phyloP scores from a whole-genome alignment of 1,140 invertebrate genomes.

The Aphelenchoides avenae region DNA sequence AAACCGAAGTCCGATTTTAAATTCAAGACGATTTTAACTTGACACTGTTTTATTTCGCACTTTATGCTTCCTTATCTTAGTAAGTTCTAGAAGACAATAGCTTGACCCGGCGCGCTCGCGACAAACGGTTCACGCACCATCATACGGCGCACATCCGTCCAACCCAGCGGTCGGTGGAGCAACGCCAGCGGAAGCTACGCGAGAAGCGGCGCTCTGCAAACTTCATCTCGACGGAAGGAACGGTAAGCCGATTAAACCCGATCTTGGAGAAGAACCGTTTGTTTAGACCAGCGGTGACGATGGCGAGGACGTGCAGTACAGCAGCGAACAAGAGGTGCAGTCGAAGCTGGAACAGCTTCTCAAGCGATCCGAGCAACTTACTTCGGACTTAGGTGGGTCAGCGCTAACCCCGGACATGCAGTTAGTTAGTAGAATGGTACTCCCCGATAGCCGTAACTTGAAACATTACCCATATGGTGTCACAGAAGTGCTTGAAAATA shows the following conservation, averaged over 20 bases:
- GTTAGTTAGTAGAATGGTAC: too few relatives aligned
- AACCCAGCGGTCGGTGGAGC: constrained; percentile 9
- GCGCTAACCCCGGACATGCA: not conserved
- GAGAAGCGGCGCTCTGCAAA: constrained; percentile 23
- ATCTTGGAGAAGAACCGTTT: not conserved
- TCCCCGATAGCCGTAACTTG: too few relatives aligned
- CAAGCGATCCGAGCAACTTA: constrained; percentile 17
- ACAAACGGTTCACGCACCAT: constrained; percentile 12
- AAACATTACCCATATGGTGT: too few relatives aligned
- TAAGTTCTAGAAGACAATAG: not conserved
- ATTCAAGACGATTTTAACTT: too few relatives aligned
- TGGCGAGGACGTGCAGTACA: constrained; percentile 12
- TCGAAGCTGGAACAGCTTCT: constrained; percentile 34
- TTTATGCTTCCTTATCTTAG: not conserved
- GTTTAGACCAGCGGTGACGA: constrained; percentile 28
- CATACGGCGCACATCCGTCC: constrained; percentile 24
- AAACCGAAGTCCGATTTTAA: too few relatives aligned
- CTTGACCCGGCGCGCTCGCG: not conserved
- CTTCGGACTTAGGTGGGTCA: constrained; percentile 14
- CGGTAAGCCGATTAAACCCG: constrained; percentile 1
- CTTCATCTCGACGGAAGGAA: constrained; percentile 28
- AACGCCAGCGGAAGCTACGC: constrained; percentile 20
- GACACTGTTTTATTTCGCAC: too few relatives aligned
- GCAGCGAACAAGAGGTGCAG: constrained; percentile 13
- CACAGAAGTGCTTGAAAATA: too few relatives aligned